Percentiles rank a stretch among this genome's conserved stretches.
Conservation (phyloP, 2,888 invertebrate genomes). For the Nomada flava region DNA sequence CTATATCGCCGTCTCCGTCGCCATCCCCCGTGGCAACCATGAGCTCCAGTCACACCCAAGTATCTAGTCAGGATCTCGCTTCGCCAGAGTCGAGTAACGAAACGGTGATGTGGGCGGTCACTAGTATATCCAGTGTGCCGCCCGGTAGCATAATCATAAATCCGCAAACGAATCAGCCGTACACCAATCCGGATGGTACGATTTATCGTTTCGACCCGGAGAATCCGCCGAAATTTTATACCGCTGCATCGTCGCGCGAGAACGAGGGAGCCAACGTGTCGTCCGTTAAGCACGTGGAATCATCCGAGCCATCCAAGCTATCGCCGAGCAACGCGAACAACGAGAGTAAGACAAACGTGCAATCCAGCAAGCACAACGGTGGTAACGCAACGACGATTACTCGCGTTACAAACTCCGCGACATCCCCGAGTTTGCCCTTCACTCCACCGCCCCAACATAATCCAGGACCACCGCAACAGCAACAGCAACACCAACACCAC, state of each 20-base stretch:
- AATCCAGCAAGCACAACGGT: constrained; percentile 50
- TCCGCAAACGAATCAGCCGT: constrained; percentile 91
- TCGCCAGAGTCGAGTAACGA: constrained; percentile 77
- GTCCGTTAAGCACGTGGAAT: constrained; percentile 46
- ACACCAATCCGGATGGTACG: constrained; percentile 91
- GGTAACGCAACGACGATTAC: constrained; percentile 36
- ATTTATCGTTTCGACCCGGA: constrained; percentile 91
- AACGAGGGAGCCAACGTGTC: constrained; percentile 51
- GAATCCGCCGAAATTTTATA: constrained; percentile 86
- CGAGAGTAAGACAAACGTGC: constrained; percentile 70
- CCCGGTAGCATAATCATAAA: constrained; percentile 95
- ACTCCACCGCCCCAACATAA: constrained; percentile 68
- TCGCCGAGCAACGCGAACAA: constrained; percentile 47
- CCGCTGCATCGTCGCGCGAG: constrained; percentile 41
- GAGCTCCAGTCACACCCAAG: constrained; percentile 79
- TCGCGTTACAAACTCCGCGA: constrained; percentile 78
- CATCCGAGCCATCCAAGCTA: constrained; percentile 61
- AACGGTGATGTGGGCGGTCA: constrained; percentile 93
- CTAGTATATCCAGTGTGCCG: constrained; percentile 93
- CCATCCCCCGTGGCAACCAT: constrained; percentile 80
- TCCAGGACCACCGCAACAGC: constrained; percentile 35
- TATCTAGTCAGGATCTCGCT: constrained; percentile 81
- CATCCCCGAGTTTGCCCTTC: constrained; percentile 80
- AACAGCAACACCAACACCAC: constrained; percentile 47
- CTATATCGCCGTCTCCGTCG: constrained; percentile 81